Base-by-base conservation (phyloP, 2,113 vertebrate genomes). In the Gobio gobio region DNA sequence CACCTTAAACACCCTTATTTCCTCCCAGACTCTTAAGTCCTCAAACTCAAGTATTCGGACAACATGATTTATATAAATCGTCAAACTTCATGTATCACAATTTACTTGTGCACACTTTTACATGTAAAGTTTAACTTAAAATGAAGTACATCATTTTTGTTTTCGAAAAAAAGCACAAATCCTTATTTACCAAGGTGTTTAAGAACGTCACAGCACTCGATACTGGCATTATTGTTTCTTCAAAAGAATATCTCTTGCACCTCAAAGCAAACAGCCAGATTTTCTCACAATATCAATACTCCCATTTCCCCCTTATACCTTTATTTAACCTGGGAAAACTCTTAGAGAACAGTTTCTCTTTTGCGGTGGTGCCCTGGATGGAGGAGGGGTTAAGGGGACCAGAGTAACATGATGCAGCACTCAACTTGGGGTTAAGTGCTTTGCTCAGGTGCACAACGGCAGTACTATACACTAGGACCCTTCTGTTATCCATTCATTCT, bases 391-490 rank as follows among this genome's bases (percentile, higher is more conserved):
- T 88, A 88, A 84, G 78, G 72, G 85, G 82, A 84, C 58, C 82
- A 86, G 77, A 66, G 87, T 88, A 88, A 88, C 87, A 88, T 85
- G 87, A 88, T 88, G 87, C 87, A 88, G 87, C 85, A 78, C 87
- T 88, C 87, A 88, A 86, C 87, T 82, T 86, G 86, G 85, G 87
- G 87, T 88, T 88, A 88, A 88, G 87, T 88, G 87, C 87, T 88
- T 86, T 85, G 78, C 87, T 88, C 85, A 88, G 87, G 87, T 88
- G 83, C 87, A 88, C 82, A 88, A 86, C 85, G 64, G 85, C 81
- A 78, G 87, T 86, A 85, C 83, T 88, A 77, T 88, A 88, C 73
- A 83, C 85, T 81, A 68, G 87, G 85, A 88, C 85, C 87, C 85
- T 86, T 86, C 84, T 80, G 76, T 88, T 86, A 47, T 74, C 85